Percentiles rank a stretch among this genome's conserved stretches.
These are phyloP conservation scores for Leucania comma DNA, from an alignment of 2,888 invertebrate species.

Conservation along the genomic window DNA sequence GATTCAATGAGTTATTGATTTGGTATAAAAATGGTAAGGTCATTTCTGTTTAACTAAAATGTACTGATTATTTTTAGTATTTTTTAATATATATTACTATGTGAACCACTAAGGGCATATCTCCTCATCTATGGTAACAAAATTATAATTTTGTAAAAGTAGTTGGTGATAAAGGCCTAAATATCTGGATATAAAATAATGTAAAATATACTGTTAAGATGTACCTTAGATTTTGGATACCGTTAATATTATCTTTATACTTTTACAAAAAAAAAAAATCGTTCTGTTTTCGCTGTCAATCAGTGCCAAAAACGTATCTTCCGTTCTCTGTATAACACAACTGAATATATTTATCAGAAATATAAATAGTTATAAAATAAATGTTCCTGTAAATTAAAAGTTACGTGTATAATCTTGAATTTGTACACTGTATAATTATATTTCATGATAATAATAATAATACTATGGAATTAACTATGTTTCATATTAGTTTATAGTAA, in stretches of 20 bases:
- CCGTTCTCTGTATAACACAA: conserved; percentile 39
- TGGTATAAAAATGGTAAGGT: conserved; percentile 77
- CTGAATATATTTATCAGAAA: conserved; percentile 32
- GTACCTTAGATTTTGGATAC: conserved; percentile 61
- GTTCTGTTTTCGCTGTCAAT: conserved; percentile 50
- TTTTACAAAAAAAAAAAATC: conserved; percentile 48
- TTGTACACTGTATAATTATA: conserved; percentile 53
- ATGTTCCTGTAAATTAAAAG: conserved; percentile 61
- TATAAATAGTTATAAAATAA: conserved; percentile 49
- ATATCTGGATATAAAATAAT: conserved; percentile 49
- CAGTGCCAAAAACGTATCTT: conserved; percentile 60
- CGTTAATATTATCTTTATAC: conserved; percentile 59
- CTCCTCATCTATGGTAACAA: conserved; percentile 86
- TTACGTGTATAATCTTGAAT: conserved; percentile 45
- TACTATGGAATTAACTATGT: conserved; percentile 42
- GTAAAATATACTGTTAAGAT: conserved; percentile 58
- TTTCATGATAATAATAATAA: conserved; percentile 33
- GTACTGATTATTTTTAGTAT: conserved; percentile 90
- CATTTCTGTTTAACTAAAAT: conserved; percentile 88
- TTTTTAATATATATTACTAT: conserved; percentile 83
- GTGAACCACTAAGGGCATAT: conserved; percentile 83
- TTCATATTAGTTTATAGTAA: conserved; percentile 38
- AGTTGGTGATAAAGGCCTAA: conserved; percentile 66
- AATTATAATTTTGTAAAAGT: conserved; percentile 53
- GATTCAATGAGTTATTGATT: conserved; percentile 77